A percentile compares a stretch with the other conserved stretches of the same genome.
Conservation (phyloP, 2,888 invertebrate species). For the Lottia scabra region DNA sequence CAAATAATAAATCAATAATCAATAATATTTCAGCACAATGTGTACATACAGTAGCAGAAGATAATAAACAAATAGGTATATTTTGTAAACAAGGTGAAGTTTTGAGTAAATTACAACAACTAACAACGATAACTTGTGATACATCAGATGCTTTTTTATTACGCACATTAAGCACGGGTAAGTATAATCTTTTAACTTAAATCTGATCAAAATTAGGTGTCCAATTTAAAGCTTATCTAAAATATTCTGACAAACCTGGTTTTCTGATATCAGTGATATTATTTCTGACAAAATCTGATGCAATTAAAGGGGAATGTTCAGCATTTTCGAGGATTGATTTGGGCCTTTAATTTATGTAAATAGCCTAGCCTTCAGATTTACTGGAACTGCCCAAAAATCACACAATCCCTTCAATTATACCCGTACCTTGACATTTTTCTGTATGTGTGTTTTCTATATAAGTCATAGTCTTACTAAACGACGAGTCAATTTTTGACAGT, state of each 20-base stretch:
- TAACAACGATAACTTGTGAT: slow-evolving; percentile 23
- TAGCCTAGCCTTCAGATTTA: too few relatives aligned
- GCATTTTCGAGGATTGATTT: too few relatives aligned
- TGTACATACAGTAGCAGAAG: slow-evolving; percentile 79
- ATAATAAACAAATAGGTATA: slow-evolving; percentile 75
- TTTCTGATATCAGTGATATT: too few relatives aligned
- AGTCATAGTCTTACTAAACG: too few relatives aligned
- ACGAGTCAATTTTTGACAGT: too few relatives aligned
- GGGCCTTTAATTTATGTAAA: too few relatives aligned
- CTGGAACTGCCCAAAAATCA: too few relatives aligned
- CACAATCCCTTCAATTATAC: too few relatives aligned
- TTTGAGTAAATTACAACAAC: slow-evolving; percentile 30
- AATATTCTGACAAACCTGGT: slow-evolving; percentile 17
- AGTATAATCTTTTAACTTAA: not conserved
- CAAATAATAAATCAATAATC: not conserved
- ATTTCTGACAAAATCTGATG: too few relatives aligned
- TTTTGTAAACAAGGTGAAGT: slow-evolving; percentile 71
- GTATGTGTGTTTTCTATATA: too few relatives aligned
- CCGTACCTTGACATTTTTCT: too few relatives aligned
- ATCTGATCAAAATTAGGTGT: not conserved
- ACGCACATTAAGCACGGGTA: slow-evolving; percentile 31
- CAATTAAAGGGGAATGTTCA: too few relatives aligned
- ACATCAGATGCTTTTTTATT: slow-evolving; percentile 25
- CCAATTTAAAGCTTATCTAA: slow-evolving; percentile 16
- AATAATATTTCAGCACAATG: slow-evolving; percentile 75